Percentiles rank a stretch among this genome's conserved stretches.
These are phyloP conservation scores for Drosophila macrospina DNA, from an alignment of 2,888 invertebrate species.

Conservation along the genomic window DNA sequence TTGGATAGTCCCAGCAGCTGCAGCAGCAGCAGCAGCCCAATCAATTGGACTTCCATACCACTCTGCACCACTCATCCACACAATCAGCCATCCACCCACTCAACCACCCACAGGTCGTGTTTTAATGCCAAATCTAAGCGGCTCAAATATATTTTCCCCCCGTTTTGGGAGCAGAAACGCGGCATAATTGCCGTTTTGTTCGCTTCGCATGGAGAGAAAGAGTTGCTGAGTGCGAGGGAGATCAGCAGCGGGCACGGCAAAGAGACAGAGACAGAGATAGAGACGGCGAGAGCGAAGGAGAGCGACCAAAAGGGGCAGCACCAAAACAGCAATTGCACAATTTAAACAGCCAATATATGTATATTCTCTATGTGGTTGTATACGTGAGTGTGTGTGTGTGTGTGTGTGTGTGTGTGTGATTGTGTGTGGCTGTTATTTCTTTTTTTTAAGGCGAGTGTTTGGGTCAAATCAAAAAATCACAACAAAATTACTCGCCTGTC, in stretches of 20 bases:
- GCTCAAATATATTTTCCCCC: slow-evolving; percentile 76
- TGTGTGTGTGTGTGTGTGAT: slow-evolving; percentile 14
- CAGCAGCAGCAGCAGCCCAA: slow-evolving; percentile 53
- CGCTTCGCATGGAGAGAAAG: slow-evolving; percentile 30
- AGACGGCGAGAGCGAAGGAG: not conserved
- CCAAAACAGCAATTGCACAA: slow-evolving; percentile 69
- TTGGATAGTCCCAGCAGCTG: slow-evolving; percentile 21
- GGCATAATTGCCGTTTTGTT: slow-evolving; percentile 81
- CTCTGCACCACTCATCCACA: slow-evolving; percentile 34
- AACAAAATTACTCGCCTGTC: slow-evolving; percentile 80
- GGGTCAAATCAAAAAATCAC: slow-evolving; percentile 80
- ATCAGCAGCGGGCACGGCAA: slow-evolving; percentile 14
- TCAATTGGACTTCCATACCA: slow-evolving; percentile 60
- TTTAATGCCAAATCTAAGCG: slow-evolving; percentile 79
- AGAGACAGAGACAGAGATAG: slow-evolving; percentile 18
- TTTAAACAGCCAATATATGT: slow-evolving; percentile 59
- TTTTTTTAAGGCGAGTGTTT: slow-evolving; percentile 61
- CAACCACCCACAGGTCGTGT: slow-evolving; percentile 50
- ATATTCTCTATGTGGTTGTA: slow-evolving; percentile 11
- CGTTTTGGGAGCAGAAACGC: slow-evolving; percentile 76
- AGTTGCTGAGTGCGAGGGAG: not conserved
- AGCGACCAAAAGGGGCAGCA: slow-evolving; percentile 33
- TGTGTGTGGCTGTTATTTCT: slow-evolving; percentile 22
- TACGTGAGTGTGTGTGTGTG: not conserved
- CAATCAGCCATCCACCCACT: slow-evolving; percentile 27